Evolutionary conservation across 2,888 invertebrate species (phyloP).

Genomic region (Dryococelus australis): DNA sequence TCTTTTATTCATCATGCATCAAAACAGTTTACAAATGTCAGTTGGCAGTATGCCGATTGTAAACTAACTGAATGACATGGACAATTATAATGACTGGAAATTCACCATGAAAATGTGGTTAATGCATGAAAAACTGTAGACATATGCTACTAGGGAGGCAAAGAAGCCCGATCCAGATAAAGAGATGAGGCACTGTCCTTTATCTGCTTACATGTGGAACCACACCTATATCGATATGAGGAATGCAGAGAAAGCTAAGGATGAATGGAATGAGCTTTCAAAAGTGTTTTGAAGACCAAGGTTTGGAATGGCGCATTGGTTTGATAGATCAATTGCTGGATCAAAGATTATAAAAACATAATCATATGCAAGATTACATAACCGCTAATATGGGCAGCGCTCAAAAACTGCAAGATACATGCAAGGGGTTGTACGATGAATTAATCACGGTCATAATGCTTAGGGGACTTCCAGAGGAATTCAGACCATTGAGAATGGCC

Average conservation of each 20-base stretch:
- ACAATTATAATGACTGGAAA: background rate
- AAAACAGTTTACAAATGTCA: too few species aligned
- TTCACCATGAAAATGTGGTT: background rate
- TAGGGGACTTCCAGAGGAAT: background rate
- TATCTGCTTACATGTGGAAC: background rate
- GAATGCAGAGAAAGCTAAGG: background rate
- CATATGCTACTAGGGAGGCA: background rate
- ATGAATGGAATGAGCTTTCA: background rate
- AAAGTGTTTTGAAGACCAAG: background rate
- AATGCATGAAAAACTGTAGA: too few species aligned
- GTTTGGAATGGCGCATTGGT: background rate
- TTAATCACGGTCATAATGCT: background rate
- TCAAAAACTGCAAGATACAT: background rate
- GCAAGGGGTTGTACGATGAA: background rate
- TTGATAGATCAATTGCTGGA: background rate
- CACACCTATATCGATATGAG: background rate
- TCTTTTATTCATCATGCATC: too few species aligned
- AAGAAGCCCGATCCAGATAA: background rate
- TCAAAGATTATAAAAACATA: background rate
- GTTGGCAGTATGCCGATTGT: background rate
- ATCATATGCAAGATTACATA: background rate
- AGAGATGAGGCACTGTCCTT: background rate
- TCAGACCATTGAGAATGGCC: background rate
- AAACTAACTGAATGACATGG: background rate
- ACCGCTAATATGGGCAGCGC: background rate